Base-by-base conservation (phyloP, 2,888 invertebrate species). In the Lycaena phlaeas region DNA sequence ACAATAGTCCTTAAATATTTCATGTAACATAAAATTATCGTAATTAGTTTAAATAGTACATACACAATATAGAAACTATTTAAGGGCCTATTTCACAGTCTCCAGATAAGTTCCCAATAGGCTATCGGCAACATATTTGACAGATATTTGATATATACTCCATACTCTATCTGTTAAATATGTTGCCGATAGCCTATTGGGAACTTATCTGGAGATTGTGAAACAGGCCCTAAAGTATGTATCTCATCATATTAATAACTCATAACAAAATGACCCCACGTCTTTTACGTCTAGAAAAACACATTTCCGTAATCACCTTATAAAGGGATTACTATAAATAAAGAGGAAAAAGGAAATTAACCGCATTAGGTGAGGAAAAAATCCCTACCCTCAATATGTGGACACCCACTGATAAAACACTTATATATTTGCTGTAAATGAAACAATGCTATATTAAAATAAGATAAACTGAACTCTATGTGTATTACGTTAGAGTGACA, bases 311-410 rank as follows among this genome's bases (percentile, higher is more conserved):
- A 84, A 84, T 82, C 82, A 84, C 81, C 84, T 82, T 84, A 84
- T 82, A 82, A 81, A 81, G 82, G 79, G 82, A 84, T 84, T 84
- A 84, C 84, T 81, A 82, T 82, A 84, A 84, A 84, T 84, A 84
- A 82, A 82, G 70, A 84, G 82, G 82, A 82, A 84, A 79, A 78
- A 81, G 79, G 79, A 84, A 84, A 84, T 82, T 84, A 82, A 82
- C 81, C 81, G 79, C 81, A 77, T 82, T 82, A 81, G 69, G 65
- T 57, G 65, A 68, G 77, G 74, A 75, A 81, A 78, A 78, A 78
- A 73, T 68, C 63, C 68, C 67, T 62, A 67, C 82, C 81, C 81
- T 77, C 81, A 79, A 81, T 82, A 81, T 82, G 81, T 81, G 78
- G 62, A 72, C 74, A 73, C 75, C 76, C 74, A 76, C 75, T 76